phyloP scores from a whole-genome alignment of 2,888 invertebrate species.

The Drosophila parthenogenetica region DNA sequence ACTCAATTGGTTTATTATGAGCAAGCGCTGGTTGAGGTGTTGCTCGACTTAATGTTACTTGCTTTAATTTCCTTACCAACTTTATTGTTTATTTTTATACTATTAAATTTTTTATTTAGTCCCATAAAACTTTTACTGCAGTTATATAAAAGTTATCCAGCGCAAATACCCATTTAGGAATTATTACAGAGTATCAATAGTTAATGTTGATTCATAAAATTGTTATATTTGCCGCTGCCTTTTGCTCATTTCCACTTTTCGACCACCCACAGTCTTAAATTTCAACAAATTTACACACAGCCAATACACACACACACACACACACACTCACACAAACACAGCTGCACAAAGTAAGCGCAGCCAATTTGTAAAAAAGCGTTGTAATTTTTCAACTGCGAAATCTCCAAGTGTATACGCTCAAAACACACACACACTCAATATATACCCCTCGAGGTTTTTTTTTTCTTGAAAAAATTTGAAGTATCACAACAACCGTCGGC shows the following conservation, averaged over 20 bases:
- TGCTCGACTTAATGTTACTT: conserved; percentile 12
- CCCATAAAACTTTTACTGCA: too few species aligned
- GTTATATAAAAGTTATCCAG: not conserved
- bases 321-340: conserved; percentile 26
- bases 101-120: not conserved
- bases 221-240: conserved; percentile 57
- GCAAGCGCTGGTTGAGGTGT: not conserved
- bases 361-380: conserved; percentile 63
- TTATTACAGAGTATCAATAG: conserved; percentile 22
- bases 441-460: too few species aligned
- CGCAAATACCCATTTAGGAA: not conserved
- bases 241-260: conserved; percentile 61
- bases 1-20: conserved; percentile 50
- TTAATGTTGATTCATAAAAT: conserved; percentile 63
- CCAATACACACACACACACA: conserved; percentile 20
- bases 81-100: too few species aligned
- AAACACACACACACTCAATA: conserved; percentile 13
- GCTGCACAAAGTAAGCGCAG: conserved; percentile 59
- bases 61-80: not conserved
- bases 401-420: conserved; percentile 29
- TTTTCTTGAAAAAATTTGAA: too few species aligned
- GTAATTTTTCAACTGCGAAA: conserved; percentile 67
- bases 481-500: conserved; percentile 71
- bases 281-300: conserved; percentile 77
- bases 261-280: conserved; percentile 81